Base-by-base conservation (phyloP, 2,113 vertebrate genomes). In the Neotragus moschatus region DNA sequence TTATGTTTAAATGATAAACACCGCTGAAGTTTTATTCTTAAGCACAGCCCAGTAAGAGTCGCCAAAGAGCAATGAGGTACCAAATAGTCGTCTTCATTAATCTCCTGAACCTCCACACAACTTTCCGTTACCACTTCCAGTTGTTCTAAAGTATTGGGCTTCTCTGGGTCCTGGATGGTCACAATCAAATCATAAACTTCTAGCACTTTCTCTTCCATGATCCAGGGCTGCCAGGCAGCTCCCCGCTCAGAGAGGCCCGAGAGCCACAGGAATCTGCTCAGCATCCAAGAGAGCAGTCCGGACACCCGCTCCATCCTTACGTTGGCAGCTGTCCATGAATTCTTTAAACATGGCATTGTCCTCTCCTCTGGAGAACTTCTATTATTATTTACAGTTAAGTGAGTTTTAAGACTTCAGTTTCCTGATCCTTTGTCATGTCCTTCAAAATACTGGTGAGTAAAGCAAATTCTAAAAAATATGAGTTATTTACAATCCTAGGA, bases 21-120 rank as follows among this genome's bases (percentile, higher is more conserved):
- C 8, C 23, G 10, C 10, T 58, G 23, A 58, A 58, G 56, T 58
- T 26, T 58, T 56, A 23, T 21, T 56, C 55, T 3, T 56, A 58
- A 58, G 56, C 56, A 58, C 56, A 58, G 56, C 56, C 99, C 99
- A 23, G 99, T 99, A 91, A 99, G 99, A 2, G 99, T 99, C 0
- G 99, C 99, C 98, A 99, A 97, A 43, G 99, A 99, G 98, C 99
- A 99, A 98, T 99, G 99, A 87, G 99, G 99, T 91, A 99, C 99
- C 96, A 99, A 99, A 98, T 99, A 99, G 36, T 99, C 99, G 0
- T 99, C 99, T 9, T 99, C 99, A 0, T 98, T 98, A 1, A 99
- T 98, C 92, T 99, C 99, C 39, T 99, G 99, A 79, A 99, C 99
- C 86, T 99, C 99, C 94, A 99, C 99, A 3, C 99, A 99, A 39